These are phyloP conservation scores for Aurelia sp. DNA, from an alignment of 30 jellyfish, hydroid and myxozoan genomes.

Conservation along the genomic window DNA sequence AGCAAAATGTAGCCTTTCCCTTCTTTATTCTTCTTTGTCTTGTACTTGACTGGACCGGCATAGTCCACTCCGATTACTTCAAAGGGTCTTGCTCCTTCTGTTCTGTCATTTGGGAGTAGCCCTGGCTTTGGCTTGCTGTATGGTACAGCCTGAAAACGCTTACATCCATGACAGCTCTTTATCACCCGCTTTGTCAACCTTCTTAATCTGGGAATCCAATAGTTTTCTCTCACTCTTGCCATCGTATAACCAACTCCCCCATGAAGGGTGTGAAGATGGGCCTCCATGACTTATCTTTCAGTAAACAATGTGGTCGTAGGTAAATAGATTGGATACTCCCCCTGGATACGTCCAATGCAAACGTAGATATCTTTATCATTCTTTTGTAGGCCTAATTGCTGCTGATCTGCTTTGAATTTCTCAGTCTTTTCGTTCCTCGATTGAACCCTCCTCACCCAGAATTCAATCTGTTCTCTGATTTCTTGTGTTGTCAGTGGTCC, in stretches of 20 bases:
- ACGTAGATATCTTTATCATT: no score
- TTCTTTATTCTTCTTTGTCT: constrained; percentile 31
- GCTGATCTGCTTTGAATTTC: no score
- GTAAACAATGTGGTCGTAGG: constrained; percentile 16
- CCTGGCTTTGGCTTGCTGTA: constrained; percentile 53
- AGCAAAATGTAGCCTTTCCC: constrained; percentile 36
- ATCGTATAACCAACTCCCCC: constrained; percentile 35
- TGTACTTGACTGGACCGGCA: constrained; percentile 63
- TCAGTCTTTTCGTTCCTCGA: no score
- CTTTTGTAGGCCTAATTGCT: no score
- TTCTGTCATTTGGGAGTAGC: constrained; percentile 55
- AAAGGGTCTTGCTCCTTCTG: constrained; percentile 41
- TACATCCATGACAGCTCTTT: constrained; percentile 35
- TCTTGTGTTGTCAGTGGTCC: constrained; percentile 11
- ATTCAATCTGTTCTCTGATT: constrained; percentile 28
- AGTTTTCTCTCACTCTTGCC: constrained; percentile 30
- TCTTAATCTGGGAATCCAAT: constrained; percentile 51
- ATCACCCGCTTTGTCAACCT: constrained; percentile 2
- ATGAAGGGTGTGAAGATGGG: constrained; percentile 27
- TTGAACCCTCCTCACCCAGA: no score
- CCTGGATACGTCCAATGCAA: no score
- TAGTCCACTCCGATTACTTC: constrained; percentile 53
- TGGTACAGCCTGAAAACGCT: constrained; percentile 40
- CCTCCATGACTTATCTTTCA: constrained; percentile 15
- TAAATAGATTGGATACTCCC: constrained; percentile 19